Base-by-base conservation (phyloP, 2,797 vertebrate genomes). In the Semaprochilodus insignis region DNA sequence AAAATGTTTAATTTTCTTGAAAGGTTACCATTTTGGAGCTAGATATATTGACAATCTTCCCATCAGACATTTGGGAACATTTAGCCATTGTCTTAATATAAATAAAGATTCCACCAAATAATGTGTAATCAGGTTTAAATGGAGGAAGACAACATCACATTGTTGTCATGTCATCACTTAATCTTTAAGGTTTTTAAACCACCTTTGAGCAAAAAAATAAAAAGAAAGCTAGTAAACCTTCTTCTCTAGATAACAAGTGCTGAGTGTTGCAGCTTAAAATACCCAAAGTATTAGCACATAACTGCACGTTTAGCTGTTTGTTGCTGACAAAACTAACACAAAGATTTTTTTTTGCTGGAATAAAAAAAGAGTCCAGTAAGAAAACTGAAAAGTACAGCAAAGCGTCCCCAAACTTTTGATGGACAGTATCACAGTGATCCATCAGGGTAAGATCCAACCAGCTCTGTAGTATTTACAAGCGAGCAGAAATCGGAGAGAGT, bases 401-500 rank as follows among this genome's bases (percentile, higher is more conserved):
- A 19, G 67, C 48, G 67, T 70, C 21, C 21, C 19, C 36, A 44
- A 44, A 14, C 34, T 40, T 67, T 13, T 67, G 34, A 40, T 16
- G 3, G 17, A 67, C 36, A n/a, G 34, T 67, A 17, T 67, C 21
- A 40, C 65, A 67, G 17, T 40, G 34, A 67, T 67, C 34, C 27
- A 65, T 65, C 25, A 23, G 65, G 34, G 17, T 21, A 23, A 23
- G 40, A 44, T 92, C 94, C 88, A 95, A 93, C 95, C 94, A 95
- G 94, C 94, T 94, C 93, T 54, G 94, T 93, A 95, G 95, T 97
- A 97, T 97, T 98, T 98, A 97, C 96, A 96, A 96, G 95, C 96
- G 95, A 94, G 93, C 94, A 91, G 91, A 95, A 96, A 97, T 97
- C 95, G 96, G 95, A 96, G 95, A 96, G 95, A 95, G 96, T 96